Evolutionary conservation across 2,113 vertebrate genomes (phyloP).

Genomic region (Clinocottus analis): DNA sequence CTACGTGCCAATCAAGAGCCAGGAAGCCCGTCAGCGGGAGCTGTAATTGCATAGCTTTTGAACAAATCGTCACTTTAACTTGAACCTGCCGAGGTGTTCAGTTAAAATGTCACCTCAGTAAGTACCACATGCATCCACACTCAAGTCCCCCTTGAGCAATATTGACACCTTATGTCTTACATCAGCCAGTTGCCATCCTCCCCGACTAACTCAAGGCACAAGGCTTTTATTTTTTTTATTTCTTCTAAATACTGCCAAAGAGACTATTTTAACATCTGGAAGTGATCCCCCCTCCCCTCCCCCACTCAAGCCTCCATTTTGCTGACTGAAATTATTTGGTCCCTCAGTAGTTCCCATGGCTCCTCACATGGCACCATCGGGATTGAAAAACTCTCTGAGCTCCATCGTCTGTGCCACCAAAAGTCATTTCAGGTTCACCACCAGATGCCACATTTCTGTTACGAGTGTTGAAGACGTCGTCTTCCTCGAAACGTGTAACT

Average conservation of each 20-base stretch:
- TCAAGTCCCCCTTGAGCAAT: constrained; percentile 2
- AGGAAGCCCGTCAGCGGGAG: constrained; percentile 47
- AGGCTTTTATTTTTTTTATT: constrained; percentile 45
- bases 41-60: constrained; percentile 50
- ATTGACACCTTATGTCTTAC: constrained; percentile 46
- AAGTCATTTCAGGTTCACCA: constrained; percentile 14
- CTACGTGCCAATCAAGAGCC: constrained; percentile 57
- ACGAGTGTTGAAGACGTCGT: constrained; percentile 29
- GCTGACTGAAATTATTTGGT: constrained; percentile 78
- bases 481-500: constrained; percentile 1
- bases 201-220: constrained; percentile 30
- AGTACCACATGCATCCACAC: constrained; percentile 26
- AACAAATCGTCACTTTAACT: constrained; percentile 60
- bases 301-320: constrained; percentile 61
- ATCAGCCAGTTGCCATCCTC: constrained; percentile 57
- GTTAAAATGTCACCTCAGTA: background rate
- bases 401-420: constrained; percentile 37
- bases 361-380: constrained; percentile 40
- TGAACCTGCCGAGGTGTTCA: constrained; percentile 45
- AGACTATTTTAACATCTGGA: constrained; percentile 82
- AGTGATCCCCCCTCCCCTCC: constrained; percentile 74
- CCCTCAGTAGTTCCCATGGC: constrained; percentile 78
- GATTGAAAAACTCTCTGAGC: constrained; percentile 58
- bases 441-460: constrained; percentile 11
- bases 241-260: constrained; percentile 76